phyloP scores from a whole-genome alignment of 2,113 vertebrate genomes.

The Pangasianodon gigas region DNA sequence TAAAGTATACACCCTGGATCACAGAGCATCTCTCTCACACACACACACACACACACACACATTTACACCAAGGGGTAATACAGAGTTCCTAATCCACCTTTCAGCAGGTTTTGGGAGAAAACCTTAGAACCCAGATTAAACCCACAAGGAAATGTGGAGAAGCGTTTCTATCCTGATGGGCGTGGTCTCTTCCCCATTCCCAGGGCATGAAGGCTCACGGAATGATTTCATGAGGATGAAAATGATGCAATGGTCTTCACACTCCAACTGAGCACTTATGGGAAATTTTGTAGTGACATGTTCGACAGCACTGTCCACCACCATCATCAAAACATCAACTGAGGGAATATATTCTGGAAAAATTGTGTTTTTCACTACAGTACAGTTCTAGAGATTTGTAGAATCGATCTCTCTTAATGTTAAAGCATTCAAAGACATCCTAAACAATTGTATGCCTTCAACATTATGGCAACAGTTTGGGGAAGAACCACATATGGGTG shows the following conservation, averaged over 20 bases:
- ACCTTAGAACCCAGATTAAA: background rate
- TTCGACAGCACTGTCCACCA: background rate
- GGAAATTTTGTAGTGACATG: background rate
- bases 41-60: no score
- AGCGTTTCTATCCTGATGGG: background rate
- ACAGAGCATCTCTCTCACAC: no score
- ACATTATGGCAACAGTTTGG: background rate
- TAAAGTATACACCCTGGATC: background rate
- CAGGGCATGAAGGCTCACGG: background rate
- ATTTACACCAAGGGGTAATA: no score
- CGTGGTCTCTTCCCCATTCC: background rate
- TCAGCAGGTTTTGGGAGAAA: background rate
- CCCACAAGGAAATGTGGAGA: background rate
- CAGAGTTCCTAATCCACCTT: background rate
- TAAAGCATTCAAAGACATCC: background rate
- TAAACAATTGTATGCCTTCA: background rate
- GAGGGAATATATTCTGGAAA: background rate
- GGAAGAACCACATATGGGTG: background rate
- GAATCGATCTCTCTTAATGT: background rate
- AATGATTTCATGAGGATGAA: background rate
- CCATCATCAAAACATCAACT: background rate
- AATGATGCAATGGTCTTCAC: background rate
- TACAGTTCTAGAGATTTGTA: background rate
- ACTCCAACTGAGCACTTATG: background rate
- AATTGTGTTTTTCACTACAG: background rate